These are phyloP conservation scores for Apus apus DNA, from an alignment of 2,113 vertebrate species.

Conservation along the genomic window DNA sequence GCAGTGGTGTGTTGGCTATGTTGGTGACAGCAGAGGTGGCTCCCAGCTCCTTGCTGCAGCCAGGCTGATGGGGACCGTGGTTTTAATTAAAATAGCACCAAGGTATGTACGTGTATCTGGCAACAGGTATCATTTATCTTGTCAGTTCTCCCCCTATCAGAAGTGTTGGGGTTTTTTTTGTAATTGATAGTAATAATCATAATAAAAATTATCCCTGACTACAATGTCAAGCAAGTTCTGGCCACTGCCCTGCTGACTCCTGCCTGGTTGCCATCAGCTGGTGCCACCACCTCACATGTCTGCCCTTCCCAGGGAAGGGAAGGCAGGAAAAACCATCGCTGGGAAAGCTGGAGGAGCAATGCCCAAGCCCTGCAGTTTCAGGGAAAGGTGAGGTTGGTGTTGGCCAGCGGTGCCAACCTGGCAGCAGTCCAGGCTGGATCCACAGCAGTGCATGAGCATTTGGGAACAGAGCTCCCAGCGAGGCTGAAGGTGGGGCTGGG, in stretches of 20 bases:
- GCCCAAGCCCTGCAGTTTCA: background rate
- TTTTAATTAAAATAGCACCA: conserved; percentile 45
- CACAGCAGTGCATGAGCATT: accelerated
- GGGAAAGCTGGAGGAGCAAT: background rate
- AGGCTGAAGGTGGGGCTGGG: background rate
- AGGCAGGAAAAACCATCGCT: background rate
- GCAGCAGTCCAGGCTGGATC: background rate
- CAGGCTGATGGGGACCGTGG: background rate
- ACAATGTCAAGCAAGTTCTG: background rate
- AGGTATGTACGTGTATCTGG: background rate
- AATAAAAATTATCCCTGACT: background rate
- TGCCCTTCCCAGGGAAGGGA: background rate
- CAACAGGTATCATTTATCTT: conserved; percentile 9
- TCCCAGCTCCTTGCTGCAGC: background rate
- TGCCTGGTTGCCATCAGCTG: background rate
- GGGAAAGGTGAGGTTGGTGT: background rate
- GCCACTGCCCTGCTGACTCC: background rate
- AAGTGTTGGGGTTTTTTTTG: background rate
- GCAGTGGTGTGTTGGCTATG: accelerated
- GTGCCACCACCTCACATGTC: accelerated
- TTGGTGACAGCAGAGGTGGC: background rate
- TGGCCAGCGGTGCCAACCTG: accelerated
- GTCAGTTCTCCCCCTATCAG: conserved; percentile 25
- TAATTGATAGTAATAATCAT: background rate
- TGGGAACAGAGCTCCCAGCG: background rate